A percentile compares a stretch with the other conserved stretches of the same genome.
phyloP scores from a whole-genome alignment of 2,113 vertebrate species.

The Hyla sarda region DNA sequence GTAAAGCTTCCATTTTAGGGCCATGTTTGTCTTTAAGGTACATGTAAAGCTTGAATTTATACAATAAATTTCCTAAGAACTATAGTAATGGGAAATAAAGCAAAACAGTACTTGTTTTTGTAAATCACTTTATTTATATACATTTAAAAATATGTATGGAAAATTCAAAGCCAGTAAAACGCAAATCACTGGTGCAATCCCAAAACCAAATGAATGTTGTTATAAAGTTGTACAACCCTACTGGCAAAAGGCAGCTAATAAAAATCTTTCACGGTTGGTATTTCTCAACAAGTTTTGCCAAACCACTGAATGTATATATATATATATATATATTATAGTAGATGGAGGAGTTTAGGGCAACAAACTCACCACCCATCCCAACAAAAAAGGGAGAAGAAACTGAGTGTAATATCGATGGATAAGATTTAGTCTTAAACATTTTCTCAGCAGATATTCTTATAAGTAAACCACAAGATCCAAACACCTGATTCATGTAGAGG shows the following conservation, averaged over 20 bases:
- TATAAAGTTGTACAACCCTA: constrained; percentile 55
- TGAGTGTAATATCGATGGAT: neutral
- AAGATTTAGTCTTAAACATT: neutral
- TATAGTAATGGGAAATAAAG: too few species aligned
- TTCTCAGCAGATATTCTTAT: constrained; percentile 8
- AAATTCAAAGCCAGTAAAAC: constrained; percentile 60
- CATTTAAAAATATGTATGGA: constrained; percentile 60
- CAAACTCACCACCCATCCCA: neutral
- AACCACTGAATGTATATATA: constrained; percentile 14
- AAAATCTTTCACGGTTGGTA: constrained; percentile 39
- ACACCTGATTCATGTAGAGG: constrained; percentile 24
- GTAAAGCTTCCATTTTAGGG: too few species aligned
- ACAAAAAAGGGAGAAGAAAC: constrained; percentile 12
- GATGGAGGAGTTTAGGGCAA: neutral
- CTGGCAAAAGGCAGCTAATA: constrained; percentile 51
- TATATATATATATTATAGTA: constrained; percentile 27
- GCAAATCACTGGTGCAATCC: constrained; percentile 59
- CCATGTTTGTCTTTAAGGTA: too few species aligned
- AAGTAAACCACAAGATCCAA: constrained; percentile 23
- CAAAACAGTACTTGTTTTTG: constrained; percentile 33
- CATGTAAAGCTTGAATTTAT: too few species aligned
- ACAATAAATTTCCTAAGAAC: too few species aligned
- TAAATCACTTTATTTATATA: constrained; percentile 61
- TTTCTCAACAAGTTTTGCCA: constrained; percentile 35
- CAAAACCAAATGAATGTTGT: constrained; percentile 56